These are phyloP conservation scores for Myotis yumanensis DNA, from an alignment of 2,113 vertebrate genomes.

Conservation along the genomic window DNA sequence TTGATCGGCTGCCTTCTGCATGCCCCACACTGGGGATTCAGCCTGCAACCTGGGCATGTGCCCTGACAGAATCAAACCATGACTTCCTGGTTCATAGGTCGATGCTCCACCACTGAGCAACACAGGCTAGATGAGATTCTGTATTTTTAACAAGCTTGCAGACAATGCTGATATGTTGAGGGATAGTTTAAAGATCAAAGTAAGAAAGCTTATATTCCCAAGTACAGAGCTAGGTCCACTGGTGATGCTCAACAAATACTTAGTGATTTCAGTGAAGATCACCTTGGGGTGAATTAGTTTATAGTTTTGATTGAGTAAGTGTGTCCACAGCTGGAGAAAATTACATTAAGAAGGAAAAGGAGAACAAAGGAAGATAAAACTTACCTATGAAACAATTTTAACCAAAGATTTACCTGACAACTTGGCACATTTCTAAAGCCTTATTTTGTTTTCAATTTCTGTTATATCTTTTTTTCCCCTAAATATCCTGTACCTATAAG, in stretches of 20 bases:
- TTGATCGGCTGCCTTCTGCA: no score
- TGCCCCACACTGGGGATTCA: no score
- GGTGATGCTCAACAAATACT: conserved; percentile 5
- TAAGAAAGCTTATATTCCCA: background rate
- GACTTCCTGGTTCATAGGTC: no score
- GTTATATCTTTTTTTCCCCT: background rate
- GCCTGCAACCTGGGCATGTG: no score
- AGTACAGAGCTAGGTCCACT: background rate
- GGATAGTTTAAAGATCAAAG: background rate
- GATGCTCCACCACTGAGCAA: no score
- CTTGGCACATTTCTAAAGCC: background rate
- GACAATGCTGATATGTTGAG: background rate
- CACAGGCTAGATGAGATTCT: background rate
- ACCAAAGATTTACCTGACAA: background rate
- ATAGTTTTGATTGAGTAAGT: background rate
- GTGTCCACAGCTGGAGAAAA: conserved; percentile 4
- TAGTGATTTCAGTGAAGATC: background rate
- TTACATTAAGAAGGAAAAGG: background rate
- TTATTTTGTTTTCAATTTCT: conserved; percentile 28
- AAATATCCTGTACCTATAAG: background rate
- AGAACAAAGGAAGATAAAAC: background rate
- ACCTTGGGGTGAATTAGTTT: background rate
- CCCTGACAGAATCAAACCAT: no score
- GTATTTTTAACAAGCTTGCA: background rate
- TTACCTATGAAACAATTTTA: background rate